Conservation (phyloP, 2,888 invertebrate genomes). For the Scaptomyza flava region DNA sequence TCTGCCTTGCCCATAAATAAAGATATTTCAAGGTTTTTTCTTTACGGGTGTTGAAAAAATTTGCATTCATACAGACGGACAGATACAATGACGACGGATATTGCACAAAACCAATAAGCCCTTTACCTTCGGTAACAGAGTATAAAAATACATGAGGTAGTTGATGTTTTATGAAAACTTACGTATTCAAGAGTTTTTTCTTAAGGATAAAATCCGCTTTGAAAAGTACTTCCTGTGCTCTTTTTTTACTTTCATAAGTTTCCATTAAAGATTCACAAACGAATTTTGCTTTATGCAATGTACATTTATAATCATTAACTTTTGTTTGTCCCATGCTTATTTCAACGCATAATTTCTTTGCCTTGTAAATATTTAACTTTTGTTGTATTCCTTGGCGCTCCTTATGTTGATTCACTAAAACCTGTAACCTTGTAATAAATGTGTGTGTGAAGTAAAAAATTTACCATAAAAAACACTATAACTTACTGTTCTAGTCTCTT, state of each 20-base stretch:
- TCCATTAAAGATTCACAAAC: conserved; percentile 45
- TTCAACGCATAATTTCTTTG: conserved; percentile 90
- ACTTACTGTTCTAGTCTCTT: conserved; percentile 85
- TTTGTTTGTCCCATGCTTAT: conserved; percentile 85
- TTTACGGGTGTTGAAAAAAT: no score
- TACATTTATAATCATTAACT: conserved; percentile 84
- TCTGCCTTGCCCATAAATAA: no score
- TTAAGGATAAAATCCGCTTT: conserved; percentile 49
- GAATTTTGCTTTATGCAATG: conserved; percentile 82
- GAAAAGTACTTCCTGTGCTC: conserved; percentile 57
- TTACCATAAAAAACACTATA: not conserved
- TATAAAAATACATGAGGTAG: not conserved
- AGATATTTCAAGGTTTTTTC: no score
- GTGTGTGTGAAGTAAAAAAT: not conserved
- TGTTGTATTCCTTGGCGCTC: conserved; percentile 88
- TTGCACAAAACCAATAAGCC: no score
- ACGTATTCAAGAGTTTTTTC: conserved; percentile 62
- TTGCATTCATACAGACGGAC: no score
- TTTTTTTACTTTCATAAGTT: conserved; percentile 53
- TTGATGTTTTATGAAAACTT: conserved; percentile 2
- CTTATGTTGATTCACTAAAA: conserved; percentile 86
- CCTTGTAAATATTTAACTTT: conserved; percentile 86
- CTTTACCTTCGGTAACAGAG: no score
- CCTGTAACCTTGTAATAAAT: conserved; percentile 55
- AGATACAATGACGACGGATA: no score